These are phyloP conservation scores for Danio choprae DNA, from an alignment of 2,797 vertebrate species.

Conservation along the genomic window DNA sequence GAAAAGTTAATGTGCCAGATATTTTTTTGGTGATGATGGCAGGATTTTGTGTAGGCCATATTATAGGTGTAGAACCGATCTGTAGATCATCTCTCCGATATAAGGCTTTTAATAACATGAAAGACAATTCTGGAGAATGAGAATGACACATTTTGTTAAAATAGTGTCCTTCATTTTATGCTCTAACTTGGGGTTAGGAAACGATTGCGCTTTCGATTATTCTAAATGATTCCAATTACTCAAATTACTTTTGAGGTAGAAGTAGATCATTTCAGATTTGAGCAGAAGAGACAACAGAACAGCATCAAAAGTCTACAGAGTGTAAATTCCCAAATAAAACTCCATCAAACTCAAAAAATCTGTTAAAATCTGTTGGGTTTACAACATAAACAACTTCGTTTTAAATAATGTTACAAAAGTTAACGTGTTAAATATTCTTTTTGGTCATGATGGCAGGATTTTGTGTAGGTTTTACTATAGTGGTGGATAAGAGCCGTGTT, in stretches of 20 bases:
- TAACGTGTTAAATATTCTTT: conserved; percentile 28
- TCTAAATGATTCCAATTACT: background rate
- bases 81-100: too few species aligned
- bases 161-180: background rate
- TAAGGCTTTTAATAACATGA: too few species aligned
- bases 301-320: background rate
- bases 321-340: too few species aligned
- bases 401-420: conserved; percentile 28
- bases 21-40: conserved; percentile 5
- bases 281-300: background rate
- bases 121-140: too few species aligned
- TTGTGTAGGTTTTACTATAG: background rate
- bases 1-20: conserved; percentile 16
- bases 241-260: too few species aligned
- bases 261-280: background rate
- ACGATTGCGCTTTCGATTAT: background rate
- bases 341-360: too few species aligned
- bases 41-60: background rate
- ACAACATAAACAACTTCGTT: background rate
- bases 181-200: background rate
- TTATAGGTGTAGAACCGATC: background rate
- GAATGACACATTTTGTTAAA: too few species aligned
- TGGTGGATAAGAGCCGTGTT: background rate
- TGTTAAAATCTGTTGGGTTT: background rate
- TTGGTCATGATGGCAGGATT: background rate